A percentile compares a stretch with the other conserved stretches of the same genome.
Evolutionary conservation across 2,797 vertebrate species (phyloP).

Genomic region (Pseudotriccus pelzelni): DNA sequence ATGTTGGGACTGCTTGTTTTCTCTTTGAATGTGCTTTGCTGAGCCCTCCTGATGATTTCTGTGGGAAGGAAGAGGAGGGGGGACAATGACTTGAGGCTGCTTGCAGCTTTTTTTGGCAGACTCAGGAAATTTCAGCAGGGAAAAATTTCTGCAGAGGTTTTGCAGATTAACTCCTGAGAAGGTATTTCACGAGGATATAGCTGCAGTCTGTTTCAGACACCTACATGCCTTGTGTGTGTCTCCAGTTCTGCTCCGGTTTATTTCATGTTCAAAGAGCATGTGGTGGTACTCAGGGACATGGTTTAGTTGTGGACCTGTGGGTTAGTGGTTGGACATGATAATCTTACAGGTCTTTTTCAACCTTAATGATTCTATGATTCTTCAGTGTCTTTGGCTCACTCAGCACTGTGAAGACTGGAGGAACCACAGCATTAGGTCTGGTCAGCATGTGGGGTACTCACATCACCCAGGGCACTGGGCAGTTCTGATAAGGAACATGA

Average conservation of each 20-base stretch:
- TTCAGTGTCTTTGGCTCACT: not conserved
- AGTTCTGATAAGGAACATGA: not conserved
- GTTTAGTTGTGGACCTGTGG: not conserved
- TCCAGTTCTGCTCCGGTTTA: not conserved
- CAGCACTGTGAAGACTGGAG: not conserved
- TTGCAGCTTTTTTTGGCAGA: not conserved
- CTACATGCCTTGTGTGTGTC: not conserved
- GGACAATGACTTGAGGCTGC: not conserved
- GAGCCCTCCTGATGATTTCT: not conserved
- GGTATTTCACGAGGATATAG: not conserved
- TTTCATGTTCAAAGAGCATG: not conserved
- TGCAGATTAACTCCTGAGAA: not conserved
- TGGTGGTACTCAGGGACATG: not conserved
- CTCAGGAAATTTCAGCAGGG: not conserved
- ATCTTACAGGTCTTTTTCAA: not conserved
- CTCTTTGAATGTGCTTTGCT: not conserved
- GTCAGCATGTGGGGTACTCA: rapidly evolving
- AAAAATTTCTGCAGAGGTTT: not conserved
- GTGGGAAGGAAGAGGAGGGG: no score
- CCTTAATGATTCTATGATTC: not conserved
- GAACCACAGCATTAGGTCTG: not conserved
- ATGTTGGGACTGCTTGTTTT: not conserved
- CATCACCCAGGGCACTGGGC: not conserved
- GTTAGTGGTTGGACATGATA: not conserved
- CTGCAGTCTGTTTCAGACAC: not conserved